phyloP scores from a whole-genome alignment of 2,113 vertebrate genomes.

The Heloderma charlesbogerti region DNA sequence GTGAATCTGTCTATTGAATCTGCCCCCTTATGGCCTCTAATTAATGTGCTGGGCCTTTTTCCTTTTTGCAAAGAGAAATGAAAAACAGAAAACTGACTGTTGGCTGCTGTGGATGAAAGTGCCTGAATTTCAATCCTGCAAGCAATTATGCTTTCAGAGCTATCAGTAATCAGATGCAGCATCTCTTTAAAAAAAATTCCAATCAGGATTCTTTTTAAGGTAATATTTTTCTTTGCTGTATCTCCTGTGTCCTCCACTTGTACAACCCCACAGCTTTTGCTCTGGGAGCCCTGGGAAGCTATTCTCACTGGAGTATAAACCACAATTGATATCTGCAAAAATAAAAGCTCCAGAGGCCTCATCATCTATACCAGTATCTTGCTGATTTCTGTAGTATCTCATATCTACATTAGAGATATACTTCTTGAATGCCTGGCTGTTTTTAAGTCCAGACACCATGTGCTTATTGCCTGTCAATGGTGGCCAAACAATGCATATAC shows the following conservation, averaged over 20 bases:
- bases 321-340: not conserved
- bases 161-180: conserved; percentile 42
- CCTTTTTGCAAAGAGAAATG: conserved; percentile 32
- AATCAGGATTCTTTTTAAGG: conserved; percentile 38
- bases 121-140: conserved; percentile 54
- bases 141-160: conserved; percentile 49
- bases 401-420: fast-evolving
- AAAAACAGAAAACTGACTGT: conserved; percentile 42
- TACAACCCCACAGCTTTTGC: not conserved
- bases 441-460: not conserved
- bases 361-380: not conserved
- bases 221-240: conserved; percentile 37
- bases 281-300: not conserved
- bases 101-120: conserved; percentile 13
- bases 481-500: not conserved
- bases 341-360: not conserved
- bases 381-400: not conserved
- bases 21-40: not conserved
- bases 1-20: conserved; percentile 13
- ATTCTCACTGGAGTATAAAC: conserved; percentile 31
- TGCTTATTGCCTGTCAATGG: too few species aligned
- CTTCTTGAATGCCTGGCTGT: not conserved
- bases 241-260: conserved; percentile 34
- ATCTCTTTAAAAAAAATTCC: conserved; percentile 39
- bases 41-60: conserved; percentile 9